A percentile compares a stretch with the other conserved stretches of the same genome.
Conservation (phyloP, 2,113 vertebrate species). For the Dolichotis patagonum region DNA sequence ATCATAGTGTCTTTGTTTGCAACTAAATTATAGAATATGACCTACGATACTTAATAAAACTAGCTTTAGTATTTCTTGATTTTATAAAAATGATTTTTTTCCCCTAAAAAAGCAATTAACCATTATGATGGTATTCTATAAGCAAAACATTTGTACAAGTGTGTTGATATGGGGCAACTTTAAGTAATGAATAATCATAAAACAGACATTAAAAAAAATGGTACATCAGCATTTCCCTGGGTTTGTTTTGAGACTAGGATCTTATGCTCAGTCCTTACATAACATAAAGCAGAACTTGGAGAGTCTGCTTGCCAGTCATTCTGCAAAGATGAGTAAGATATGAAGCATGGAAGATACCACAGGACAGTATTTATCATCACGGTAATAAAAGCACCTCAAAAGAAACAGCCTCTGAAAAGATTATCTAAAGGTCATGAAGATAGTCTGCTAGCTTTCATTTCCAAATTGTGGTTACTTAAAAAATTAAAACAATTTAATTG, state of each 20-base stretch:
- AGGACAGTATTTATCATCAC: neutral
- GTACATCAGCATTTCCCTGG: neutral
- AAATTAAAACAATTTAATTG: slow-evolving; percentile 59
- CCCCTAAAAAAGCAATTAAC: slow-evolving; percentile 36
- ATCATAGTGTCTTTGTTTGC: slow-evolving; percentile 23
- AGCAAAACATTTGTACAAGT: slow-evolving; percentile 17
- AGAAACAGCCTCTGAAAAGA: neutral
- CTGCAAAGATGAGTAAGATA: slow-evolving; percentile 20
- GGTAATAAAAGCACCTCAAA: slow-evolving; percentile 24
- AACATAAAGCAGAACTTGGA: neutral
- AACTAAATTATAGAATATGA: slow-evolving; percentile 59
- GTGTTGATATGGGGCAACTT: neutral
- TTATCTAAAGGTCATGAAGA: neutral
- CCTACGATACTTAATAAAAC: neutral
- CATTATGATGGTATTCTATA: slow-evolving; percentile 37
- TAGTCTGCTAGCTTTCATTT: slow-evolving; percentile 27
- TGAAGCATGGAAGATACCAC: neutral
- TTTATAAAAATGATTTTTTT: slow-evolving; percentile 14
- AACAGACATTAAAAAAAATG: neutral
- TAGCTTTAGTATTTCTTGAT: slow-evolving; percentile 54
- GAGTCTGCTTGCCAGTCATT: neutral
- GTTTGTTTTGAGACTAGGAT: slow-evolving; percentile 5
- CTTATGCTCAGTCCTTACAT: neutral
- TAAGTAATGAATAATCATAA: neutral
- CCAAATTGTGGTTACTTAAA: slow-evolving; percentile 17